A percentile compares a stretch with the other conserved stretches of the same genome.
phyloP scores from a whole-genome alignment of 2,888 invertebrate genomes.

The Drosophila sordidapex region DNA sequence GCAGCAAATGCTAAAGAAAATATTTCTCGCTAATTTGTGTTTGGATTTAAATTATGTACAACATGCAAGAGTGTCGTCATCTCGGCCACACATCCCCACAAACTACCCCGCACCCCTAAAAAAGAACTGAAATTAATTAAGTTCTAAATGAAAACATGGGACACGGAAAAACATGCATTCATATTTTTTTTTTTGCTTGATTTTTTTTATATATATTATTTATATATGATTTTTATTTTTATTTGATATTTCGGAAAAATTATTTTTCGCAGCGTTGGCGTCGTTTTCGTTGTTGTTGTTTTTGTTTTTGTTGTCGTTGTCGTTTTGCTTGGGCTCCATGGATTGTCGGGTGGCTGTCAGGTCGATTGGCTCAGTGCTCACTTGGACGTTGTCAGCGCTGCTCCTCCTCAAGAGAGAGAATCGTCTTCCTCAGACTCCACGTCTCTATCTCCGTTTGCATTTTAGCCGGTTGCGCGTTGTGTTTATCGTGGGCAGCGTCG shows the following conservation, averaged over 20 bases:
- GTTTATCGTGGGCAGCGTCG: constrained; percentile 37
- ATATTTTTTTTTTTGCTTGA: constrained; percentile 12
- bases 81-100: constrained; percentile 14
- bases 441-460: constrained; percentile 31
- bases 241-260: constrained; percentile 73
- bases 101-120: neutral
- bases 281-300: constrained; percentile 8
- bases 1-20: constrained; percentile 56
- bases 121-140: constrained; percentile 60
- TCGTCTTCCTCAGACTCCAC: neutral
- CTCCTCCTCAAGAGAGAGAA: constrained; percentile 47
- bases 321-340: constrained; percentile 69
- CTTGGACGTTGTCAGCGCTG: constrained; percentile 67
- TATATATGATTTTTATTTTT: constrained; percentile 57
- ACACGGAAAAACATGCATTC: constrained; percentile 46
- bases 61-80: constrained; percentile 62
- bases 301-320: constrained; percentile 26
- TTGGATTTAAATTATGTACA: constrained; percentile 71
- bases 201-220: constrained; percentile 57
- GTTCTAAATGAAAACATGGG: constrained; percentile 58
- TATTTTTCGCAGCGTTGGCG: constrained; percentile 54
- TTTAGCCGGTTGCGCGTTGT: constrained; percentile 61
- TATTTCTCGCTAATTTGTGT: constrained; percentile 65
- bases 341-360: constrained; percentile 64
- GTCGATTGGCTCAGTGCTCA: constrained; percentile 73